Conservation (phyloP, 2,888 invertebrate species). For the Synergus gifuensis region DNA sequence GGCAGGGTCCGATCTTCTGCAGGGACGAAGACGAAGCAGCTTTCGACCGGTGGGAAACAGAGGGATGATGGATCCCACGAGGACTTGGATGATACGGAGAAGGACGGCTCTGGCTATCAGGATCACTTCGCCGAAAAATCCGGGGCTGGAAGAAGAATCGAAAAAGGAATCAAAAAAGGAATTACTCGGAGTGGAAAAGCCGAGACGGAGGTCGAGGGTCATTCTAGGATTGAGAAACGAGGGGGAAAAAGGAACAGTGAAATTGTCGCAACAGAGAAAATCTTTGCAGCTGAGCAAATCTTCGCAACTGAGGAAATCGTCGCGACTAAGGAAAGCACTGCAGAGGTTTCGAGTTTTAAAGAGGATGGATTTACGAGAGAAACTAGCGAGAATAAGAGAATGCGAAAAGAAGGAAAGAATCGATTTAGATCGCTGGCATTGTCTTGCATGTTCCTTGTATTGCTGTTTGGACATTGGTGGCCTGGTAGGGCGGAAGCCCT, state of each 20-base stretch:
- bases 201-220: conserved; percentile 6
- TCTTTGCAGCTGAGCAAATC: background rate
- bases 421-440: conserved; percentile 42
- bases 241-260: conserved; percentile 4
- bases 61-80: conserved; percentile 17
- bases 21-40: conserved; percentile 12
- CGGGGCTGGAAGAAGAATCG: background rate
- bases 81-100: conserved; percentile 4
- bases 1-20: conserved; percentile 6
- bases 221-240: conserved; percentile 10
- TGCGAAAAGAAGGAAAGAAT: conserved; percentile 18
- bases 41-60: background rate
- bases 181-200: conserved; percentile 13
- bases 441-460: conserved; percentile 55
- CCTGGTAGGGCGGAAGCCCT: conserved; percentile 69
- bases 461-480: conserved; percentile 61
- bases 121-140: background rate
- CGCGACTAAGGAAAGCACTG: background rate
- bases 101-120: conserved; percentile 3
- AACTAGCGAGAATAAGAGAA: conserved; percentile 14
- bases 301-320: background rate
- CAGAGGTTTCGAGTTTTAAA: conserved; percentile 1
- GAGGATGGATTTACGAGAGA: conserved; percentile 42
- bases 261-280: background rate
- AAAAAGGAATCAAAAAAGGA: background rate